These are phyloP conservation scores for Sebastes taczanowskii DNA, from an alignment of 2,797 vertebrate species.

Conservation along the genomic window DNA sequence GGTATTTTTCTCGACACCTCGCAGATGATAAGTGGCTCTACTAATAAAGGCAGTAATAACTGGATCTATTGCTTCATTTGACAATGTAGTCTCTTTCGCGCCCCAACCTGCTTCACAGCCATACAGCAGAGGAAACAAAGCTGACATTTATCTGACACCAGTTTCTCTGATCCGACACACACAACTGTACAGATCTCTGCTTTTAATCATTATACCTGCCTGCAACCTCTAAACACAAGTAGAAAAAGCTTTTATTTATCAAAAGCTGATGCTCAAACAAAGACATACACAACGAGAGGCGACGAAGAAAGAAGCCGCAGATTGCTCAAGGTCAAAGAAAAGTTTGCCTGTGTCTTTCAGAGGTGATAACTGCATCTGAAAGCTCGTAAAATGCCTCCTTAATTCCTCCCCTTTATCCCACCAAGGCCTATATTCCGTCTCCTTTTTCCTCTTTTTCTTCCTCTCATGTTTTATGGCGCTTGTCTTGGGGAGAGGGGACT, in stretches of 20 bases:
- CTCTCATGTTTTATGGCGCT: slow-evolving; percentile 79
- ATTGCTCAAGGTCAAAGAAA: slow-evolving; percentile 68
- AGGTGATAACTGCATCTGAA: slow-evolving; percentile 69
- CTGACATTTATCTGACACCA: slow-evolving; percentile 35
- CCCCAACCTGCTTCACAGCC: slow-evolving; percentile 8
- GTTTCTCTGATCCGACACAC: slow-evolving; percentile 24
- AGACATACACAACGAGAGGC: slow-evolving; percentile 9
- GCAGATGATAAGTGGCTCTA: slow-evolving; percentile 47
- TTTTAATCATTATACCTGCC: slow-evolving; percentile 36
- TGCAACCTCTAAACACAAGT: neutral
- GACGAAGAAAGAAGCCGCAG: slow-evolving; percentile 12
- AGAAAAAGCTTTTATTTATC: neutral
- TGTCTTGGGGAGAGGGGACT: slow-evolving; percentile 73
- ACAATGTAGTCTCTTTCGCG: slow-evolving; percentile 23
- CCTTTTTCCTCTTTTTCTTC: slow-evolving; percentile 46
- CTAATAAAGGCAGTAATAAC: slow-evolving; percentile 59
- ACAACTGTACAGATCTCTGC: neutral
- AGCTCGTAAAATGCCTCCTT: slow-evolving; percentile 77
- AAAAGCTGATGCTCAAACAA: slow-evolving; percentile 9
- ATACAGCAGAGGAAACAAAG: slow-evolving; percentile 40
- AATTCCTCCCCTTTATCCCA: slow-evolving; percentile 78
- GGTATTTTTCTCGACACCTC: slow-evolving; percentile 44
- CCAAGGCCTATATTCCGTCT: slow-evolving; percentile 60
- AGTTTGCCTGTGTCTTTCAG: slow-evolving; percentile 66
- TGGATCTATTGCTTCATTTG: slow-evolving; percentile 51